Evolutionary conservation across 2,888 invertebrate genomes (phyloP), one percentile per base, ranked within the genome.

Genomic region (Drosophila aldrichi): DNA sequence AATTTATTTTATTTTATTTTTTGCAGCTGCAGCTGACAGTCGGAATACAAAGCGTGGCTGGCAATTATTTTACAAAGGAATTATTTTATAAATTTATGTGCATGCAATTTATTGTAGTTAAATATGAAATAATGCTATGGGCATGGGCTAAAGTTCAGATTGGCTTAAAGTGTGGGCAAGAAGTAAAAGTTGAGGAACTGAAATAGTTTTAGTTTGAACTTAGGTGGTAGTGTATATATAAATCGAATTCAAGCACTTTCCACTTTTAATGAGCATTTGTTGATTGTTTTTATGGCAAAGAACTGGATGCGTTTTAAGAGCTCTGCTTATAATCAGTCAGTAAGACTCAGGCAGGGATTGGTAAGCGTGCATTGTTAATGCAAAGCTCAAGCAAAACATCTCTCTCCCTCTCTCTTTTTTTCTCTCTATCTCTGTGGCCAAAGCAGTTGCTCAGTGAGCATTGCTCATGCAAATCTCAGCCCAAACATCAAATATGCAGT

Each of bases 1-100:
- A 36, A 46, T 22, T 52, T n/a, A 43, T 16, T 5, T 22, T 22
- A 46, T 22, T 52, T n/a, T 34, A 10, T 5, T 22, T 22, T 8
- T 5, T 6, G 8, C 25, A n/a, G 22, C 20, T 66, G 66, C 34
- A 55, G 20, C n/a, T 41, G 55, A 49, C 55, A 20, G 34, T 38
- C 5, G 16, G 4, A 1, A 25, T 3, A 14, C 54, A 29, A 18
- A 25, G 54, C 25, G 12, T 0, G 7, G 20, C 32, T 18, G 5
- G 18, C 0, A 32, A 49, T 7, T 32, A 12, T 32, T 52, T 14
- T 34, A 9, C 14, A 29, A 29, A 32, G 32, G 10, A 32, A 32
- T 32, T 32, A 32, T 10, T 32, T 32, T 32, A 32, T 0, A 51
- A 22, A 22, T 36, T 18, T 34, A 20, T 20, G 2, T 20, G 1